These are phyloP conservation scores for Bostrychus sinensis DNA, from an alignment of 2,113 vertebrate genomes.

Conservation along the genomic window DNA sequence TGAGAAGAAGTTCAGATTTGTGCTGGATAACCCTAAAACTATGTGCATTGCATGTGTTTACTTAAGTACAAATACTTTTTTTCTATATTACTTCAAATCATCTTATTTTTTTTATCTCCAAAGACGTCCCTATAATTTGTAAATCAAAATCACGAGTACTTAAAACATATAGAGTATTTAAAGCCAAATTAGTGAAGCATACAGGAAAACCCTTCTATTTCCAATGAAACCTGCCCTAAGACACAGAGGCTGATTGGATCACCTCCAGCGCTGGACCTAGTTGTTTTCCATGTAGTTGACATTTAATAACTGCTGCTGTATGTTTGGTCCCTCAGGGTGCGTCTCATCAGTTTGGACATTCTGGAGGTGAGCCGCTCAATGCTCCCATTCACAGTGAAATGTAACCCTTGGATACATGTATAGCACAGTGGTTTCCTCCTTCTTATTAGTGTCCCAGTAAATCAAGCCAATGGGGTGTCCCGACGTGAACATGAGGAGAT, in stretches of 20 bases:
- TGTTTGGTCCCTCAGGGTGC: conserved; percentile 44
- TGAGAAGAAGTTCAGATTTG: too few relatives aligned
- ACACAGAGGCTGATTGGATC: conserved; percentile 33
- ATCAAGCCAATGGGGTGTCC: conserved; percentile 69
- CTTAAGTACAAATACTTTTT: too few relatives aligned
- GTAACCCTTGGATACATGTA: conserved; percentile 42
- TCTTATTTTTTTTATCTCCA: too few relatives aligned
- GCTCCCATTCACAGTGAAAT: conserved; percentile 63
- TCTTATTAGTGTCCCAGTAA: conserved; percentile 68
- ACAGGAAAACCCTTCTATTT: conserved; percentile 44
- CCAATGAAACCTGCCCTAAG: conserved; percentile 45
- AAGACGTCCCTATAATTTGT: too few relatives aligned
- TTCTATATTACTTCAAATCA: too few relatives aligned
- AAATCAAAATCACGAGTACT: conserved; percentile 19
- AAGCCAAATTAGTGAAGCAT: conserved; percentile 35
- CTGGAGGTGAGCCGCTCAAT: conserved; percentile 49
- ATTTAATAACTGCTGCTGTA: conserved; percentile 30
- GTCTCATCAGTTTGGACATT: conserved; percentile 49
- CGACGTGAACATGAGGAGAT: conserved; percentile 26
- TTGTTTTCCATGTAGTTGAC: conserved; percentile 56
- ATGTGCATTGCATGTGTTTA: too few relatives aligned
- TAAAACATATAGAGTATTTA: conserved; percentile 26
- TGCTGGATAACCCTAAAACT: too few relatives aligned
- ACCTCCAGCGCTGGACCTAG: conserved; percentile 38
- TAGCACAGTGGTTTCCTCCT: conserved; percentile 54